Evolutionary conservation across 2,797 vertebrate species (phyloP), one percentile per base, ranked within the genome.

Genomic region (Myiothlypis coronata): DNA sequence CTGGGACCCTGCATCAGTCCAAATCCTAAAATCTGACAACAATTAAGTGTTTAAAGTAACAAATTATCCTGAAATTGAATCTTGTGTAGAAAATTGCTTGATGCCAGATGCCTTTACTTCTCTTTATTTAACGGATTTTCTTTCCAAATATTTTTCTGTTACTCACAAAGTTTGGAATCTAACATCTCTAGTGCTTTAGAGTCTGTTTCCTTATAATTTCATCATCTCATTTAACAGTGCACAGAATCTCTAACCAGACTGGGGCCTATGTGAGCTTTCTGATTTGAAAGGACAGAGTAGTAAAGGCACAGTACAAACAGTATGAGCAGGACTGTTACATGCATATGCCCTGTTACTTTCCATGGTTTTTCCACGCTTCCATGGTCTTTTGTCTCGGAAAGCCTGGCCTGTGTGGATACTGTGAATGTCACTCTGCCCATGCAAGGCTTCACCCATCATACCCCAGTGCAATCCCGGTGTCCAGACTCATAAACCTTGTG

Each of bases 381-480:
- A 0, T 23, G 32, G 10, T 56, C 39, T 69, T 82, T 52, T 41
- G 17, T 71, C n/a, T 57, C 2, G 0, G 26, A 69, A 91, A 44
- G 11, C 8, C n/a, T 80, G 64, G 16, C 30, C 52, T 65, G 1
- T 69, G 14, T 41, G 41, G n/a, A 9, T 30, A 16, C 19, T 57
- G 30, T 43, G 21, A 61, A 59, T 76, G 55, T 39, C 20, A 30
- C 59, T 84, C 7, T 55, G 22, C 28, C 35, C 71, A 12, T 39
- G 13, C 16, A 57, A 47, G 46, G 19, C 16, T 61, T 72, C 30
- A 26, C 26, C 5, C 7, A 1, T 26, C 9, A 6, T n/a, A 55
- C 5, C 24, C 35, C 0, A 0, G 0, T 39, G 30, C 23, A 71
- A 0, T 41, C 24, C 43, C 59, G 39, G 30, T 57, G 52, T 65